Conservation (phyloP, 2,888 invertebrate species). For the Ectemnius cavifrons region DNA sequence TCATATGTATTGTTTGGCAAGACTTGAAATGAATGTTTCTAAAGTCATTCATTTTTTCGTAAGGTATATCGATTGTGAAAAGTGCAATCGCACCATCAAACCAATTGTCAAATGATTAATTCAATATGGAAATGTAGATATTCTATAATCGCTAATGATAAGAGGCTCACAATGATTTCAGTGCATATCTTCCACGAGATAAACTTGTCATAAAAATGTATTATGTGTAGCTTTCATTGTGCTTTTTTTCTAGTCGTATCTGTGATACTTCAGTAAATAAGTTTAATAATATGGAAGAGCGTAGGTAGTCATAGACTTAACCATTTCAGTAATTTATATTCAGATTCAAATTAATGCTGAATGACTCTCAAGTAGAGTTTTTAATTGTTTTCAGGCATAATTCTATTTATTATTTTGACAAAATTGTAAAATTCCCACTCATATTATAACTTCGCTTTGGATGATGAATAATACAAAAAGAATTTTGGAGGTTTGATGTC, state of each 20-base stretch:
- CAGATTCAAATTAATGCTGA: constrained; percentile 22
- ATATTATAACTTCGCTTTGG: constrained; percentile 18
- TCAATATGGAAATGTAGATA: not conserved
- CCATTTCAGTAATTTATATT: constrained; percentile 12
- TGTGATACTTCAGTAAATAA: constrained; percentile 7
- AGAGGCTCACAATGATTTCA: constrained; percentile 3
- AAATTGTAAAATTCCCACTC: constrained; percentile 10
- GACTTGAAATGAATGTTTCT: no score
- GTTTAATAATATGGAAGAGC: constrained; percentile 6
- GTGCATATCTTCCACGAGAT: not conserved
- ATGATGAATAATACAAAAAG: constrained; percentile 29
- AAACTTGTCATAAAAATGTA: not conserved
- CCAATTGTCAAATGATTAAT: no score
- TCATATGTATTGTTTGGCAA: no score
- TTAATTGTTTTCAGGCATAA: no score
- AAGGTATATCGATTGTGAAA: no score
- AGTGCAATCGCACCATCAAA: no score
- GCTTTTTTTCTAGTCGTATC: constrained; percentile 10
- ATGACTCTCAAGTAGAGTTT: not conserved
- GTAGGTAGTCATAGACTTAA: constrained; percentile 18
- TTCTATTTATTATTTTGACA: no score
- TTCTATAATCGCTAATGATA: constrained; percentile 19
- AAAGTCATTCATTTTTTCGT: no score
- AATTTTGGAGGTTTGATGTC: constrained; percentile 1
- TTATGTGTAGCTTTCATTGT: constrained; percentile 1